Percentiles rank a stretch among this genome's conserved stretches.
These are phyloP conservation scores for Romanomermis culicivorax DNA, from an alignment of 2,888 invertebrate species.

Conservation along the genomic window DNA sequence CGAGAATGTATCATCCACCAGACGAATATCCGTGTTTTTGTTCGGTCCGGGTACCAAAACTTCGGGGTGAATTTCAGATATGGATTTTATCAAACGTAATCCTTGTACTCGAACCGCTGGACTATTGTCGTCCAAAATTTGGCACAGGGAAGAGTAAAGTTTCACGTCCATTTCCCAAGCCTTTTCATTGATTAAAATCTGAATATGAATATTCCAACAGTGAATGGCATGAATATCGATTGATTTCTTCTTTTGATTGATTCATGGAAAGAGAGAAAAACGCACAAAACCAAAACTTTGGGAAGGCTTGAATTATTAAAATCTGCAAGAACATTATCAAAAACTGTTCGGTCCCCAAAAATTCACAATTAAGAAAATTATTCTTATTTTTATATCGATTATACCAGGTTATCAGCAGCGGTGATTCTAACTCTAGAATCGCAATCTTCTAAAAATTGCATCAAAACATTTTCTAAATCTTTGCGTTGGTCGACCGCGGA, in stretches of 20 bases:
- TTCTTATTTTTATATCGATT: too few species aligned
- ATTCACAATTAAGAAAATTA: too few species aligned
- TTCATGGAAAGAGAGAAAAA: neutral
- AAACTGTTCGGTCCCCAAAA: too few species aligned
- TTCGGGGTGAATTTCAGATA: neutral
- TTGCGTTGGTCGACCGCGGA: too few species aligned
- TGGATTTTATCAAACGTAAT: neutral
- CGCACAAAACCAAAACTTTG: neutral
- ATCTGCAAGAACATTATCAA: too few species aligned
- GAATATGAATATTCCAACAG: too few species aligned
- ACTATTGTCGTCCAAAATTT: neutral
- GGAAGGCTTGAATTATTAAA: too few species aligned
- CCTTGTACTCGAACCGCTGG: neutral
- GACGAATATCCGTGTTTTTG: conserved; percentile 58
- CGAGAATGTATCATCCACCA: conserved; percentile 86
- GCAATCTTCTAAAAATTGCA: neutral
- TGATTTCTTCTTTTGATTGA: neutral
- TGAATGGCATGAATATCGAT: too few species aligned
- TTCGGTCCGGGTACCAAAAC: conserved; percentile 43
- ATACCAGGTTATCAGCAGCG: neutral
- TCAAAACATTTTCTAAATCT: neutral
- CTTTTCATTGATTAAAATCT: too few species aligned
- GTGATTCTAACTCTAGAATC: neutral
- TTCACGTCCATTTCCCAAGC: too few species aligned
- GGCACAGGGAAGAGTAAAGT: neutral